phyloP scores from a whole-genome alignment of 2,888 invertebrate genomes.

The Sialis lutaria region DNA sequence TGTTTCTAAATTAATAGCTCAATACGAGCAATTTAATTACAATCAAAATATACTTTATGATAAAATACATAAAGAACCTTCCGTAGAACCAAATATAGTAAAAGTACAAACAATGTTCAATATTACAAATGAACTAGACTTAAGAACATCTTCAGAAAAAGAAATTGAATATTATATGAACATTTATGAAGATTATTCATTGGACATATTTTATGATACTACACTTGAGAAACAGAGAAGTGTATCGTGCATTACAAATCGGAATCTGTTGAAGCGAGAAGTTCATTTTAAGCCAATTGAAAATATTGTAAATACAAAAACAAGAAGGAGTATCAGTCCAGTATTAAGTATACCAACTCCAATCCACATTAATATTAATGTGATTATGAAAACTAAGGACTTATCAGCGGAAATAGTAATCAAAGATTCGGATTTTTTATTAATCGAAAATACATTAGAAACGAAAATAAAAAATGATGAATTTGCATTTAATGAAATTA shows the following conservation, averaged over 20 bases:
- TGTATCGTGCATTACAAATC: no score
- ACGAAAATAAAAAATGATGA: no score
- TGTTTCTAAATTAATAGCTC: constrained; percentile 11
- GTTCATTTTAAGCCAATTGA: constrained; percentile 8
- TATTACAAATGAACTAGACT: neutral
- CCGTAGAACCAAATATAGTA: no score
- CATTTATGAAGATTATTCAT: no score
- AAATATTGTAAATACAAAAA: constrained; percentile 8
- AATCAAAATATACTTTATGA: no score
- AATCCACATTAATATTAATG: constrained; percentile 4
- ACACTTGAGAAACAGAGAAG: no score
- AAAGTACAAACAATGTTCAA: neutral
- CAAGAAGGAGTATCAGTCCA: constrained; percentile 10
- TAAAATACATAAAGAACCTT: no score
- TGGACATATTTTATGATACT: no score
- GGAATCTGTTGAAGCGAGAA: no score
- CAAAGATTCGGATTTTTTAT: no score
- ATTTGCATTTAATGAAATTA: no score
- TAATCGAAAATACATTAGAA: no score
- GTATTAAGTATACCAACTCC: constrained; percentile 10
- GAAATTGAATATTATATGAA: constrained; percentile 5
- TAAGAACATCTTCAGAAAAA: constrained; percentile 3
- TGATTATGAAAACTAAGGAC: neutral
- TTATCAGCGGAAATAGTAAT: neutral
- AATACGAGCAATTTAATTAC: constrained; percentile 7